Percentiles rank a stretch among this genome's conserved stretches.
Conservation (phyloP, 2,113 vertebrate genomes). For the Pipa parva region DNA sequence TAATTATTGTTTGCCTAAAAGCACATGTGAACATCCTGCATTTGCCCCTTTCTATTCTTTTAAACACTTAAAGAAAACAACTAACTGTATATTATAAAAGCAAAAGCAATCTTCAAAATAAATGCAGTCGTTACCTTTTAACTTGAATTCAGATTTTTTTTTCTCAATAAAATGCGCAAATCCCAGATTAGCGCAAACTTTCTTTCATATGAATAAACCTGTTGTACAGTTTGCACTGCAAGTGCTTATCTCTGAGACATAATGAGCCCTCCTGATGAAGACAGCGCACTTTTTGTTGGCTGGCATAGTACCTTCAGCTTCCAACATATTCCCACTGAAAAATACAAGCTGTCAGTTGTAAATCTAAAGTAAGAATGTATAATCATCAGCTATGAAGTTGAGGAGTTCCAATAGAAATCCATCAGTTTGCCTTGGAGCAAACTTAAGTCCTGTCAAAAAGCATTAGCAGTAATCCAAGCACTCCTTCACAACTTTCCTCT, state of each 20-base stretch:
- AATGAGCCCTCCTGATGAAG: background rate
- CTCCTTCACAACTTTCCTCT: constrained; percentile 36
- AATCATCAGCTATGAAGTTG: background rate
- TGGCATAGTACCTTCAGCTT: background rate
- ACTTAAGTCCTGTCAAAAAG: constrained; percentile 13
- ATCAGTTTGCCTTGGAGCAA: constrained; percentile 9
- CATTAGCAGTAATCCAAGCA: constrained; percentile 33
- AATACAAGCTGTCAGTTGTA: constrained; percentile 23
- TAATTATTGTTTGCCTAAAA: too few relatives aligned
- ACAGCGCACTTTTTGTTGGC: background rate
- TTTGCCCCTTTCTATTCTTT: too few relatives aligned
- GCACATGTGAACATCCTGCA: too few relatives aligned
- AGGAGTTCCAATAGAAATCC: constrained; percentile 24
- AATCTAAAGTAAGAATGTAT: constrained; percentile 37
- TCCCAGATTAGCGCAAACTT: too few relatives aligned
- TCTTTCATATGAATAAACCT: too few relatives aligned
- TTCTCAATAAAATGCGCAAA: too few relatives aligned
- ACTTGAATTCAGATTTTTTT: too few relatives aligned
- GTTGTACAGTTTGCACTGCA: too few relatives aligned
- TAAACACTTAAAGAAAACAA: too few relatives aligned
- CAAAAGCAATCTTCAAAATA: too few relatives aligned
- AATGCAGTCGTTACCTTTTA: too few relatives aligned
- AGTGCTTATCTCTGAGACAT: background rate
- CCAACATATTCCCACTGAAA: background rate
- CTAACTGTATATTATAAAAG: too few relatives aligned